Conservation (phyloP, 2,113 vertebrate species). For the Plotosus lineatus region DNA sequence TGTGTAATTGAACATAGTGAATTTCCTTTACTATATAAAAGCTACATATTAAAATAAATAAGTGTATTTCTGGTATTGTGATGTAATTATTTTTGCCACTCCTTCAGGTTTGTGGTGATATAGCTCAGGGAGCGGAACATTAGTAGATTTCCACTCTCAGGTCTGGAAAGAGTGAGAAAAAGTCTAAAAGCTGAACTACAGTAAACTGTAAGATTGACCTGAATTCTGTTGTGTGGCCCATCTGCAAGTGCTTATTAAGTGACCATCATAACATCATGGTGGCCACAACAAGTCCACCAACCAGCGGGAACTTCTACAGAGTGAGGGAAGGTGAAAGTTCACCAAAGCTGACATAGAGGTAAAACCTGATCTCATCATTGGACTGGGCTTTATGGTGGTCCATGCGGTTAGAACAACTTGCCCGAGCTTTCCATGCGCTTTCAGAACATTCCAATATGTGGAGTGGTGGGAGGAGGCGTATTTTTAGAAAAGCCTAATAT, state of each 20-base stretch:
- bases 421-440: conserved; percentile 75
- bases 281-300: conserved; percentile 47
- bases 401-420: conserved; percentile 67
- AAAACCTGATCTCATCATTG: conserved; percentile 46
- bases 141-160: conserved; percentile 4
- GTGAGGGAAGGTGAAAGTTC: conserved; percentile 59
- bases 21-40: no score
- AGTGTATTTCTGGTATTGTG: neutral
- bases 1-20: no score
- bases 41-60: no score
- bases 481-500: conserved; percentile 86
- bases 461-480: conserved; percentile 74
- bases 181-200: conserved; percentile 23
- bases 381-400: conserved; percentile 63
- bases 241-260: conserved; percentile 57
- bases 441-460: conserved; percentile 79
- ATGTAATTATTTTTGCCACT: neutral
- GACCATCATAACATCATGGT: conserved; percentile 57
- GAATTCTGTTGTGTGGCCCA: conserved; percentile 40
- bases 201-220: conserved; percentile 27
- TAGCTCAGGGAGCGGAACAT: neutral
- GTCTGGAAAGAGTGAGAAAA: neutral
- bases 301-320: conserved; percentile 39
- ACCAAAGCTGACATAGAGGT: conserved; percentile 30
- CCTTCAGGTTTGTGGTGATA: neutral